Percentiles rank a stretch among this genome's conserved stretches.
phyloP scores from a whole-genome alignment of 2,888 invertebrate species.

The Dicranocentrus wangi region DNA sequence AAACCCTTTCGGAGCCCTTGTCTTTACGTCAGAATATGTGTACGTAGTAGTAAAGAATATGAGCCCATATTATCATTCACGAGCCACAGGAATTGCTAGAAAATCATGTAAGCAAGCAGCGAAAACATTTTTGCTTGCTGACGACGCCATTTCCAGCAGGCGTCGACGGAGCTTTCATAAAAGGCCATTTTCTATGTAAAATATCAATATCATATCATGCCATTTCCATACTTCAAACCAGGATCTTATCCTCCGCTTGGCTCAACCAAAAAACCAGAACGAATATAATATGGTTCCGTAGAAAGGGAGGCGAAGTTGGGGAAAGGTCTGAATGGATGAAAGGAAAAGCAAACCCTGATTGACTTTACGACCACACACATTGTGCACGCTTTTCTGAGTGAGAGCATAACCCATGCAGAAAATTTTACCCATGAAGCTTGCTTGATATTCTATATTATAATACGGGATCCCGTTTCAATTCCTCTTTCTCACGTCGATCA shows the following conservation, averaged over 20 bases:
- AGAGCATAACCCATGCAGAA: conserved; percentile 14
- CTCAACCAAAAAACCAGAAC: neutral
- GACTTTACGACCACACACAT: conserved; percentile 39
- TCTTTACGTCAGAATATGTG: neutral
- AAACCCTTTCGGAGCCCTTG: neutral
- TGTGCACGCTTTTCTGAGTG: neutral
- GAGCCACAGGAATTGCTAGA: neutral
- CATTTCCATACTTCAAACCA: conserved; percentile 45
- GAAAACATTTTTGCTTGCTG: conserved; percentile 46
- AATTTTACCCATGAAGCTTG: conserved; percentile 2
- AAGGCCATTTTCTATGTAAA: conserved; percentile 48
- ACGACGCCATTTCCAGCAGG: conserved; percentile 56
- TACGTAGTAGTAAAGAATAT: no score
- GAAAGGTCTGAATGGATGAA: conserved; percentile 14
- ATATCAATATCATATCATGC: conserved; percentile 51
- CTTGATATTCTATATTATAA: no score
- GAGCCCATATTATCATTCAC: neutral
- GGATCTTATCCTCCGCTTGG: neutral
- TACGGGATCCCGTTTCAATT: no score
- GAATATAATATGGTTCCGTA: neutral
- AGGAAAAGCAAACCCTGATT: conserved; percentile 40
- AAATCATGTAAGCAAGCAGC: neutral
- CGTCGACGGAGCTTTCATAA: conserved; percentile 44
- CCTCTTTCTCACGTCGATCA: conserved; percentile 32
- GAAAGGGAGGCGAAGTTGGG: conserved; percentile 23